Conservation (phyloP, 2,888 invertebrate genomes). For the Azorinus chamasolen region DNA sequence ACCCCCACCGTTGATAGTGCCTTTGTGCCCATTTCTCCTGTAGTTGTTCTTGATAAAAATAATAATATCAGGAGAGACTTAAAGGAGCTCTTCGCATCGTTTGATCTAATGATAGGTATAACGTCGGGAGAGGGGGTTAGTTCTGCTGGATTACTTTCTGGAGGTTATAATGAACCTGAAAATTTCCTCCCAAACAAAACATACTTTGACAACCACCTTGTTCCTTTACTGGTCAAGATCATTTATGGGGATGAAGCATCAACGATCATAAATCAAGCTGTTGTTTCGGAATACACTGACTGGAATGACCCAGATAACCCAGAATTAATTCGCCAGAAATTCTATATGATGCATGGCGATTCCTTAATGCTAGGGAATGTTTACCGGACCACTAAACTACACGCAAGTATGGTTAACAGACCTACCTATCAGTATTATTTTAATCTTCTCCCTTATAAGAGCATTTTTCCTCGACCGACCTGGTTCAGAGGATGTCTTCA, state of each 20-base stretch:
- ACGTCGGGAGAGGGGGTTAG: slow-evolving; percentile 64
- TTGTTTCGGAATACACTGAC: slow-evolving; percentile 56
- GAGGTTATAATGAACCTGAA: background rate
- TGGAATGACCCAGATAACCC: slow-evolving; percentile 44
- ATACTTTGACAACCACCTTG: background rate
- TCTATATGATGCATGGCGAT: slow-evolving; percentile 57
- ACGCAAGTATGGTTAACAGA: slow-evolving; percentile 17
- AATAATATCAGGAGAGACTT: too few species aligned
- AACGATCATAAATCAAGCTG: slow-evolving; percentile 19
- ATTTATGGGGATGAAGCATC: slow-evolving; percentile 16
- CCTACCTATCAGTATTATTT: slow-evolving; percentile 58
- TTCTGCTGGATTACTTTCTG: background rate
- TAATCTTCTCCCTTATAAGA: slow-evolving; percentile 89
- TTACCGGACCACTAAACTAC: slow-evolving; percentile 30
- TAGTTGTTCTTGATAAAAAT: too few species aligned
- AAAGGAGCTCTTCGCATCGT: slow-evolving; percentile 20
- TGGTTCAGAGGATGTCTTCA: slow-evolving; percentile 97
- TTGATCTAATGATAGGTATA: slow-evolving; percentile 62
- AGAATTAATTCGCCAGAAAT: slow-evolving; percentile 26
- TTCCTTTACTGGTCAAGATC: background rate
- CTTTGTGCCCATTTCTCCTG: too few species aligned
- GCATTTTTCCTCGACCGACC: slow-evolving; percentile 93
- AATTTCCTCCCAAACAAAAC: background rate
- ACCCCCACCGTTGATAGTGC: too few species aligned
- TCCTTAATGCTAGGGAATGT: slow-evolving; percentile 56